phyloP scores from a whole-genome alignment of 2,888 invertebrate species.

The Deilephila porcellus region DNA sequence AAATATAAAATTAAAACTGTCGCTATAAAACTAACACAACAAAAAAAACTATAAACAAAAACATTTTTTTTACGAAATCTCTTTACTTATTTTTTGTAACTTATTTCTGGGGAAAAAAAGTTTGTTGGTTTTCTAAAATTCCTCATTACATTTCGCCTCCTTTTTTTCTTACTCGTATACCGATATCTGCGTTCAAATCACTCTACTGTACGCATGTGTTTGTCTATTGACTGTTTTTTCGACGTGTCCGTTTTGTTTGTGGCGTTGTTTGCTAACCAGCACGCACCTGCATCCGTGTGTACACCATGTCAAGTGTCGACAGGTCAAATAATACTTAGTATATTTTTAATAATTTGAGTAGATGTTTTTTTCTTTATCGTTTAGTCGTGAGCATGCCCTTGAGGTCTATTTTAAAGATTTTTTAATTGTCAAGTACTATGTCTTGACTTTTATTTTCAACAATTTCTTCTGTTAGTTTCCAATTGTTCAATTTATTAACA shows the following conservation, averaged over 20 bases:
- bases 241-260: constrained; percentile 3
- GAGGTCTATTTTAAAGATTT: background rate
- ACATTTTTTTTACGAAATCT: too few species aligned
- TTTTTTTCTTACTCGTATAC: background rate
- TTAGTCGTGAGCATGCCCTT: background rate
- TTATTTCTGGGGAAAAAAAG: background rate
- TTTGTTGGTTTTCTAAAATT: background rate
- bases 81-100: too few species aligned
- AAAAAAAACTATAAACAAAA: too few species aligned
- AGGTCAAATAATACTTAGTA: background rate
- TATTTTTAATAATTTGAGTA: too few species aligned
- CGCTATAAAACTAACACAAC: too few species aligned
- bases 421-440: too few species aligned
- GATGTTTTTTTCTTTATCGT: background rate
- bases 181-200: background rate
- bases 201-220: constrained; percentile 37
- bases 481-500: background rate
- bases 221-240: constrained; percentile 41
- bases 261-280: constrained; percentile 37
- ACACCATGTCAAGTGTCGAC: constrained; percentile 38
- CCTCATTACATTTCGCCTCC: too few species aligned
- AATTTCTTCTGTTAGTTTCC: background rate
- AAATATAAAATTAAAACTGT: too few species aligned
- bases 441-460: background rate
- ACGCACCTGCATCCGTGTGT: constrained; percentile 52